These are phyloP conservation scores for Crypturellus tataupa DNA, from an alignment of 2,797 vertebrate genomes.

Conservation along the genomic window DNA sequence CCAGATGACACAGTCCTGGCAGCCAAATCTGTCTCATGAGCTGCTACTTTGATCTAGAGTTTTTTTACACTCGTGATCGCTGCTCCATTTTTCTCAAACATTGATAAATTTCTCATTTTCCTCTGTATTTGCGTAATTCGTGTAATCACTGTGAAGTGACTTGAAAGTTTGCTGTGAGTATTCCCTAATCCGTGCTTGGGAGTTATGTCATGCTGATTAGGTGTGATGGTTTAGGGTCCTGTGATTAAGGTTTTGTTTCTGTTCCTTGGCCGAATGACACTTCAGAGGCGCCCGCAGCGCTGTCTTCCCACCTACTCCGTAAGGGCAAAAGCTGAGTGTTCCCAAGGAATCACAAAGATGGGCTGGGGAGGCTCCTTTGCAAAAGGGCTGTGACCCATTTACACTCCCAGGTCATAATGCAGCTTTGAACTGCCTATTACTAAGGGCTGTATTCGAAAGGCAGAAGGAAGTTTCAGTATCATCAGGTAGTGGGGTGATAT, in stretches of 20 bases:
- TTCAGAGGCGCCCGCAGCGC: neutral
- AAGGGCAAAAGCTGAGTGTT: neutral
- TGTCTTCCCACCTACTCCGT: neutral
- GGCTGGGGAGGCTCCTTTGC: neutral
- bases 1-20: slow-evolving; percentile 44
- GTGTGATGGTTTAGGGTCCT: neutral
- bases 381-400: neutral
- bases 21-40: slow-evolving; percentile 27
- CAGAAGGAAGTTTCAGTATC: neutral
- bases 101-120: slow-evolving; percentile 59
- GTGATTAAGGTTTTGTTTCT: slow-evolving; percentile 27
- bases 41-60: slow-evolving; percentile 60
- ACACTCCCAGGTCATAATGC: too few species aligned
- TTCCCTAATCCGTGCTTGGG: slow-evolving; percentile 36
- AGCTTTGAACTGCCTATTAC: neutral
- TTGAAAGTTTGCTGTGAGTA: slow-evolving; percentile 22
- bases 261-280: neutral
- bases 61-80: slow-evolving; percentile 13
- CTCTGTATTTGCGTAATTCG: slow-evolving; percentile 19
- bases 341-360: neutral
- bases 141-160: slow-evolving; percentile 15
- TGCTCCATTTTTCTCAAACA: slow-evolving; percentile 1
- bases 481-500: neutral
- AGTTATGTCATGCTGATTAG: slow-evolving; percentile 66
- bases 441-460: neutral